Evolutionary conservation across 1,140 invertebrate species (phyloP), one percentile per base, ranked within the genome.

Genomic region (Helicoverpa zea): DNA sequence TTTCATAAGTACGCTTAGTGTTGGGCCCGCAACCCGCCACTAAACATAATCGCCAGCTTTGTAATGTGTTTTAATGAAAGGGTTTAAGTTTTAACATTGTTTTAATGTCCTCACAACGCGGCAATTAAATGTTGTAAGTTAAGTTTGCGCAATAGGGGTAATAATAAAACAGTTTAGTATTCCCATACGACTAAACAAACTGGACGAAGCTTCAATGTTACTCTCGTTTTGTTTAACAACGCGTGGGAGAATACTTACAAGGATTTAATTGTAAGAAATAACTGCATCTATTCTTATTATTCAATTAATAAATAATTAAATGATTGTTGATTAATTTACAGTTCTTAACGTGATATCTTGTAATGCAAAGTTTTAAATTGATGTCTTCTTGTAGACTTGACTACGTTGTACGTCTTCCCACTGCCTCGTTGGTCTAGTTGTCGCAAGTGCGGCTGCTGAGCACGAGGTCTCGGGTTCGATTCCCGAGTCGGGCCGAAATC

Each of bases 21-120:
- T 30, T 23, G 52, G 54, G 56, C 18, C 54, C 43, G 13, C 12
- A 5, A 18, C 3, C 43, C 56, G 9, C n/a, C 18, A 79, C 56
- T 72, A 74, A 61, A 79, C 30, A 72, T 73, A 80, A 73, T 43
- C 18, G 47, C 16, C 35, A 47, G 35, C 47, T 73, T 72, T 64
- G 59, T 64, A 74, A 74, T 49, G 52, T 73, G 64, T 30, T 5
- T 49, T 75, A 51, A 68, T 63, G 72, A 51, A 58, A 76, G 52
- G 72, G 72, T 58, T 66, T 66, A 63, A 63, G 68, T 68, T 43
- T 58, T 14, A 70, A 79, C 49, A 58, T 54, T 47, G 61, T 66
- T 80, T 80, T 73, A 74, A 74, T 80, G 74, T 80, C 59, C 51
- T 76, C n/a, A 76, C 58, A 73, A 59, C 58, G 49, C 61, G 59